Conservation (phyloP, 2,113 vertebrate genomes). For the Proterorhinus semilunaris region DNA sequence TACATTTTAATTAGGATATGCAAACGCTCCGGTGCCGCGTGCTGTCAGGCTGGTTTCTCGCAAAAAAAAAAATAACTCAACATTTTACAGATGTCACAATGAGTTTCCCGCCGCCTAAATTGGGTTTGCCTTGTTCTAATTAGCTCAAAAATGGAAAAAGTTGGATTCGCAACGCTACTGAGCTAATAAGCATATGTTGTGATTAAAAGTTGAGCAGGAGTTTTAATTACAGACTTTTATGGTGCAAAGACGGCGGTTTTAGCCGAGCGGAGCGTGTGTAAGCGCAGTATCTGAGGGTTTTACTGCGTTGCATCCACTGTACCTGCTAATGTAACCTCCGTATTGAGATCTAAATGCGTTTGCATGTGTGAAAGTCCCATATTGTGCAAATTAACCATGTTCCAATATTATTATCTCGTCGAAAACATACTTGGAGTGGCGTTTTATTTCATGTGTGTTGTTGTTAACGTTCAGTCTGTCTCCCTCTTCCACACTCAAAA, state of each 20-base stretch:
- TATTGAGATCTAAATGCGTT: constrained; percentile 33
- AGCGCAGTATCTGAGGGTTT: constrained; percentile 1
- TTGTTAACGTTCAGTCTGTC: no score
- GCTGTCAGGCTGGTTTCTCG: constrained; percentile 14
- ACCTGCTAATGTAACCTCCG: not conserved
- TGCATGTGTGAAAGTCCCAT: not conserved
- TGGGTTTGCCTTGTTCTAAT: constrained; percentile 1
- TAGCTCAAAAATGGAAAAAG: not conserved
- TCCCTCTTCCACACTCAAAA: no score
- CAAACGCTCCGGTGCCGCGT: constrained; percentile 23
- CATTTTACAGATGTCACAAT: constrained; percentile 21
- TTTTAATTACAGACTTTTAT: constrained; percentile 12
- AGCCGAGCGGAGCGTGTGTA: constrained; percentile 22
- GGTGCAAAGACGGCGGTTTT: not conserved
- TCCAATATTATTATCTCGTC: no score
- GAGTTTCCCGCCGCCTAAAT: constrained; percentile 12
- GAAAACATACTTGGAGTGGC: no score
- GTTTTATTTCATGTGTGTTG: no score
- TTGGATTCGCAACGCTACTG: not conserved
- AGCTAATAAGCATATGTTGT: not conserved
- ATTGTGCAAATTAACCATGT: no score
- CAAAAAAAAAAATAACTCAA: constrained; percentile 20
- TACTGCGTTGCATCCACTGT: constrained; percentile 2
- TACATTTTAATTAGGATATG: constrained; percentile 44
- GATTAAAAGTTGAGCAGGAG: not conserved